Base-by-base conservation (phyloP, 1,140 invertebrate species). In the Telenomus remus region DNA sequence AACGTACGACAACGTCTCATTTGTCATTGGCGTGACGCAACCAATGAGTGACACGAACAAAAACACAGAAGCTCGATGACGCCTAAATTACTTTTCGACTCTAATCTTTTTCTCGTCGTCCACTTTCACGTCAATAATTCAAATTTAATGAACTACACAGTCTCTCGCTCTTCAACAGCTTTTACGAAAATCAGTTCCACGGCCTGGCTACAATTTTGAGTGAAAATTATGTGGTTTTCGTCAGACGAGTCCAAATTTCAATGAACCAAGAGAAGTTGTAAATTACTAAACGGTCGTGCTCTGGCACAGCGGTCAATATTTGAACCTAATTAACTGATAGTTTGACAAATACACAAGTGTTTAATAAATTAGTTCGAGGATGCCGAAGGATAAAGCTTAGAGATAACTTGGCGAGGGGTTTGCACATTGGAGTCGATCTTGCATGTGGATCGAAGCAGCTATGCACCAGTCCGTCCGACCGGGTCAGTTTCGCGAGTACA, bases 1-100 rank as follows among this genome's bases (percentile, higher is more conserved):
- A 85, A 84, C 83, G 81, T 76, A 83, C 79, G 86, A 86, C 86
- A 86, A 87, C 85, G 81, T 83, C 82, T 87, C 85, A 86, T 88
- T 87, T 87, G 86, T 88, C 86, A 86, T 78, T 76, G 55, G 57
- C 63, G 79, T 84, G 82, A 83, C 80, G 76, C 80, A 76, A 65
- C 68, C 77, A 80, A 81, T 75, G 81, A 86, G 81, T 82, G 84
- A 85, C 81, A 84, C 54, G 54, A 55, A 56, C 63, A 68, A 61
- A 65, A 70, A 69, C 61, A 59, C 46, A 64, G 44, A 51, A 27
- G 6, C 16, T 33, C 39, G 57, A 57, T 56, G 68, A 71, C 59
- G 53, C 65, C 27, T 54, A 69, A 69, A 60, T 69, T 60, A 49
- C 56, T 60, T 69, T 48, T 4, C n/a, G 46, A 47, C 55, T n/a